A percentile compares a stretch with the other conserved stretches of the same genome.
Conservation (phyloP, 2,888 invertebrate species). For the Laspeyria flexula region DNA sequence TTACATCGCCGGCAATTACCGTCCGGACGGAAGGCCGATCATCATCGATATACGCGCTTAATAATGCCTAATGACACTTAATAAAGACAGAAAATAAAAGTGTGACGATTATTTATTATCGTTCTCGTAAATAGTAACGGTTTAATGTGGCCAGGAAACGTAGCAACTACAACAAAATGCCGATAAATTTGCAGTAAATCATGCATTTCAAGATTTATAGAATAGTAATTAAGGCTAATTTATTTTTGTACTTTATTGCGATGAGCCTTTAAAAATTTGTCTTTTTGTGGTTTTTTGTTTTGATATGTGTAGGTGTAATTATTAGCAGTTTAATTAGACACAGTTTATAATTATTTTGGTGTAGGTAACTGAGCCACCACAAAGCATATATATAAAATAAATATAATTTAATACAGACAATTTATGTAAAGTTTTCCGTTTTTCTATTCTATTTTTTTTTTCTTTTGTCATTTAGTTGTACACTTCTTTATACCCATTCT, state of each 20-base stretch:
- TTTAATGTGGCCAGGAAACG: slow-evolving; percentile 37
- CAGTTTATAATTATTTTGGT: too few relatives aligned
- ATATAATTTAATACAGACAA: too few relatives aligned
- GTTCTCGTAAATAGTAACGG: slow-evolving; percentile 61
- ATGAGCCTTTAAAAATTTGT: neutral
- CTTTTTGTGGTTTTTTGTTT: neutral
- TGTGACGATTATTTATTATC: slow-evolving; percentile 79
- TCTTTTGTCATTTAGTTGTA: too few relatives aligned
- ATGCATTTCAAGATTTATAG: slow-evolving; percentile 3
- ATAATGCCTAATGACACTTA: slow-evolving; percentile 85
- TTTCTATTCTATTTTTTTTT: too few relatives aligned
- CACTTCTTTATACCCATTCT: too few relatives aligned
- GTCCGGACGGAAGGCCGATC: slow-evolving; percentile 82
- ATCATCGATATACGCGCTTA: slow-evolving; percentile 82
- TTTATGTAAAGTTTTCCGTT: too few relatives aligned
- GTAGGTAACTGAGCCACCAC: too few relatives aligned
- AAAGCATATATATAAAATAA: too few relatives aligned
- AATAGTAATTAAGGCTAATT: slow-evolving; percentile 9
- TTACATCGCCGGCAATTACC: slow-evolving; percentile 81
- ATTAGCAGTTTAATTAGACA: too few relatives aligned
- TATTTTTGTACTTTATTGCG: slow-evolving; percentile 2
- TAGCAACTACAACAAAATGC: slow-evolving; percentile 27
- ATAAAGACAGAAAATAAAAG: slow-evolving; percentile 83
- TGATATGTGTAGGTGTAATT: neutral
- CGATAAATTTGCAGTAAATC: slow-evolving; percentile 16